A percentile compares a stretch with the other conserved stretches of the same genome.
phyloP scores from a whole-genome alignment of 1,140 invertebrate species.

The Euglossa dilemma region DNA sequence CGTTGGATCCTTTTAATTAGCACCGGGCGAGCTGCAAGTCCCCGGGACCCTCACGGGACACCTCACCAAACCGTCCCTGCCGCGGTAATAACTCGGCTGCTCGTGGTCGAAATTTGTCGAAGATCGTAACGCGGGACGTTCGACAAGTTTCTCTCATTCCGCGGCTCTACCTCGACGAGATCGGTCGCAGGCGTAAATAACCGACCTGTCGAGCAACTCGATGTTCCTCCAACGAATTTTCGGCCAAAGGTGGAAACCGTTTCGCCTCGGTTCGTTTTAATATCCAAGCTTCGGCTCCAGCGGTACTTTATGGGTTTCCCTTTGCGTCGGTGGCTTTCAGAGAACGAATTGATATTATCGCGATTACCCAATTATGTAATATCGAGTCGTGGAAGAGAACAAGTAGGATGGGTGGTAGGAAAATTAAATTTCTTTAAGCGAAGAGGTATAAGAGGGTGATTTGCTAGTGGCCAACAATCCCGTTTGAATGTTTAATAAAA shows the following conservation, averaged over 20 bases:
- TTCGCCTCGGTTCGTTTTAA: background rate
- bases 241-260: background rate
- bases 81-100: constrained; percentile 55
- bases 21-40: constrained; percentile 55
- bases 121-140: constrained; percentile 49
- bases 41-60: constrained; percentile 29
- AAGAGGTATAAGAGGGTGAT: too few species aligned
- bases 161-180: background rate
- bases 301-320: too few species aligned
- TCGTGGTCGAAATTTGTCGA: constrained; percentile 48
- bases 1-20: constrained; percentile 80
- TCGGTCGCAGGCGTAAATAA: constrained; percentile 9
- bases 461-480: too few species aligned
- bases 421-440: too few species aligned
- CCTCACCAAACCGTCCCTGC: constrained; percentile 39
- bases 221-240: background rate
- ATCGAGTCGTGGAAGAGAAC: too few species aligned
- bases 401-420: too few species aligned
- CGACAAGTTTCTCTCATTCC: constrained; percentile 53
- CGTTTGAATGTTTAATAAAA: too few species aligned
- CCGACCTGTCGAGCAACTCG: background rate
- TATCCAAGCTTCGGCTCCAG: background rate
- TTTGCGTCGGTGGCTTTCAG: too few species aligned
- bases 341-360: too few species aligned
- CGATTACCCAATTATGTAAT: too few species aligned